Evolutionary conservation across 1,140 invertebrate genomes (phyloP), one percentile per base, ranked within the genome.

Genomic region (Ostrea edulis): DNA sequence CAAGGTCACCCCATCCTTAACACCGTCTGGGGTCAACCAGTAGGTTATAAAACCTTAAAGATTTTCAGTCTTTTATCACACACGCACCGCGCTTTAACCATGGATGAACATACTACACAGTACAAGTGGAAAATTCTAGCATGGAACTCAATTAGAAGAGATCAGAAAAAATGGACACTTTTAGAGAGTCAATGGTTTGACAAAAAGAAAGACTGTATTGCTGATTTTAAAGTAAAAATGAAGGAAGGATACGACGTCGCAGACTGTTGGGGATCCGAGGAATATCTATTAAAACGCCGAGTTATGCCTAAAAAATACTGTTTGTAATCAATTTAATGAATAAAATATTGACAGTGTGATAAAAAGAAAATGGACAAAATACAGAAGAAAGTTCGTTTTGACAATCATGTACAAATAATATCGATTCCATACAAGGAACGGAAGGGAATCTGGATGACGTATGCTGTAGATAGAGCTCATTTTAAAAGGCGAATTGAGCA

Each of bases 101-200:
- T 84, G 82, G 82, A 8, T 22, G 53, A 84, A 55, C n/a, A 84
- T 22, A 84, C 14, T 84, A 84, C 82, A 53, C 52, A 84, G 82
- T 84, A 84, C 52, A 84, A 84, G 54, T 84, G 82, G 52, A 84
- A 84, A 44, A 44, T 52, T 20, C 52, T 83, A 83, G 82, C 52
- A 8, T 83, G 82, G 82, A 83, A 83, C 22, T 83, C 8, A 9
- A 83, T 83, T 83, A 22, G 82, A 83, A 83, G 52, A 83, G 82
- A 83, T 52, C 35, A 44, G 22, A 83, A 83, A 22, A 83, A 83
- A 83, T 83, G 82, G 82, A 83, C 82, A 83, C 82, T 83, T 83
- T 52, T 44, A 44, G 35, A 44, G 5, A 44, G 35, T 44, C 35
- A 44, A 44, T 44, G 35, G 35, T 84, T 84, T 84, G 82, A 84